Evolutionary conservation across 2,797 vertebrate species (phyloP).

Genomic region (Muscicapa comitata): DNA sequence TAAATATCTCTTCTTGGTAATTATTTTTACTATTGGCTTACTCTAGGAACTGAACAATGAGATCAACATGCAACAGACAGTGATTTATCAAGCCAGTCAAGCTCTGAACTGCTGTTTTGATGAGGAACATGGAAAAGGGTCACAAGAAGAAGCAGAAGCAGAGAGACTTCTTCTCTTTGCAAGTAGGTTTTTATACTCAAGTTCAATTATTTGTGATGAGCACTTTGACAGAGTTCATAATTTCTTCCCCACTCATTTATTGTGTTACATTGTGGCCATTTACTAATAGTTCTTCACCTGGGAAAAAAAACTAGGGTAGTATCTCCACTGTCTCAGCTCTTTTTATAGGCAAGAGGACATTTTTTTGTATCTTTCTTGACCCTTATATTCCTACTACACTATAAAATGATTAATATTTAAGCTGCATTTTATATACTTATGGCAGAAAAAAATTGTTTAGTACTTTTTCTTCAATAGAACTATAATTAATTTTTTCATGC

Average conservation of each 20-base stretch:
- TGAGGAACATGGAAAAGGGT: slow-evolving; percentile 94
- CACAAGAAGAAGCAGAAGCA: slow-evolving; percentile 93
- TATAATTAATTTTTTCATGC: background rate
- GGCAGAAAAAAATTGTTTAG: background rate
- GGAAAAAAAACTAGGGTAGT: background rate
- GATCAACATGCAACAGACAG: slow-evolving; percentile 93
- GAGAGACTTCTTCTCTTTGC: slow-evolving; percentile 92
- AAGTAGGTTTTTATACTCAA: slow-evolving; percentile 77
- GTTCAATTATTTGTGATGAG: background rate
- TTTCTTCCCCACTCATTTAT: background rate
- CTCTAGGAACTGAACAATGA: slow-evolving; percentile 87
- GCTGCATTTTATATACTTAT: background rate
- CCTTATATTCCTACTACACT: background rate
- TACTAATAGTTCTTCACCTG: background rate
- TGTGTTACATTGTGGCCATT: background rate
- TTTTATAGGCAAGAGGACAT: background rate
- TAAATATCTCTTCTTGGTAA: background rate
- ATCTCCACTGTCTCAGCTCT: background rate
- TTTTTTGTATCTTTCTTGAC: background rate
- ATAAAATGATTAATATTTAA: background rate
- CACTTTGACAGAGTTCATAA: fast-evolving
- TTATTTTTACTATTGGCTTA: background rate
- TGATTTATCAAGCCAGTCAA: slow-evolving; percentile 96
- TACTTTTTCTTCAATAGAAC: background rate
- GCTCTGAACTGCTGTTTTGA: slow-evolving; percentile 96